Evolutionary conservation across 2,797 vertebrate species (phyloP).

Genomic region (Leucoraja ocellata): DNA sequence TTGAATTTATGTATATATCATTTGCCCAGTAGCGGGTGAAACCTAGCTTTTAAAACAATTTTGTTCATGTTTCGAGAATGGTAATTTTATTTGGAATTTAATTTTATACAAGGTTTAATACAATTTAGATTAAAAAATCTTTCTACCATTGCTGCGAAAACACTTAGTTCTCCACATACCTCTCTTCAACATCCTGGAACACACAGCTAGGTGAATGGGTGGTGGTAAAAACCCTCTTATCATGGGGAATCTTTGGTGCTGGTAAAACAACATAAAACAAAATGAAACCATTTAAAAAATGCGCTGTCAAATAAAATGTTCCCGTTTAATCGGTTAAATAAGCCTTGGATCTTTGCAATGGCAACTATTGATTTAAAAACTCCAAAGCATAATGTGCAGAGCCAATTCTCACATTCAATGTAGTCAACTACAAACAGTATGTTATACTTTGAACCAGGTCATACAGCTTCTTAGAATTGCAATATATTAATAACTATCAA

Average conservation of each 20-base stretch:
- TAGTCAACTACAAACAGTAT: neutral
- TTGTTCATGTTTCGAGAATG: neutral
- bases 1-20: neutral
- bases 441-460: neutral
- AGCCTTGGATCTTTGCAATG: neutral
- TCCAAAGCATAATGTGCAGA: neutral
- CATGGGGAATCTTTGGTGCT: conserved; percentile 89
- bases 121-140: neutral
- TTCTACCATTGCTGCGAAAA: neutral
- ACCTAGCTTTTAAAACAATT: neutral
- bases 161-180: conserved; percentile 53
- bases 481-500: neutral
- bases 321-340: neutral
- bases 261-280: conserved; percentile 43
- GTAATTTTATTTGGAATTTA: neutral
- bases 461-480: neutral
- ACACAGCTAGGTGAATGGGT: conserved; percentile 87
- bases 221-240: conserved; percentile 93
- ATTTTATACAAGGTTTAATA: neutral
- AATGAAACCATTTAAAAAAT: too few species aligned
- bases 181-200: conserved; percentile 91
- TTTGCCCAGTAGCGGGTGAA: neutral
- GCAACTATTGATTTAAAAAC: neutral
- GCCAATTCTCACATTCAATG: neutral
- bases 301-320: neutral